phyloP scores from a whole-genome alignment of 2,797 vertebrate species.

The Spea hammondii region DNA sequence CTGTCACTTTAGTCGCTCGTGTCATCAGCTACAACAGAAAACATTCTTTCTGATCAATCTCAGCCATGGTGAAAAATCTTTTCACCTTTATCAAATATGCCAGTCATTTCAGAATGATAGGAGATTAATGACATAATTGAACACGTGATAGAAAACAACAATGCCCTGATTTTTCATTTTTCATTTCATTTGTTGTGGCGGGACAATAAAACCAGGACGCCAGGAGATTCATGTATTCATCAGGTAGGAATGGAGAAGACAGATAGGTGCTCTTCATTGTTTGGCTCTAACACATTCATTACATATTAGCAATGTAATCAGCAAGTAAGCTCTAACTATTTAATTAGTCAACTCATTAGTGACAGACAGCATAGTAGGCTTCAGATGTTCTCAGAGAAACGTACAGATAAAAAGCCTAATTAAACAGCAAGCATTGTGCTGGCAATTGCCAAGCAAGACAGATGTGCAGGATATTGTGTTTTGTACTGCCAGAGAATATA shows the following conservation, averaged over 20 bases:
- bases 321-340: constrained; percentile 86
- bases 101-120: constrained; percentile 58
- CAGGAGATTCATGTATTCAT: constrained; percentile 53
- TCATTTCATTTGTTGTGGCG: constrained; percentile 51
- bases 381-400: constrained; percentile 78
- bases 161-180: constrained; percentile 43
- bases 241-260: constrained; percentile 57
- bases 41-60: constrained; percentile 71
- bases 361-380: constrained; percentile 80
- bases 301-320: constrained; percentile 73
- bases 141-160: constrained; percentile 68
- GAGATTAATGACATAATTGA: constrained; percentile 64
- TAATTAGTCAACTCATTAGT: constrained; percentile 94
- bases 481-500: constrained; percentile 46
- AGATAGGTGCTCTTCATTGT: too few relatives aligned
- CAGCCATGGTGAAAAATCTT: constrained; percentile 62
- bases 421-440: constrained; percentile 73
- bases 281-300: constrained; percentile 75
- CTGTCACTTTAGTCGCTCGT: constrained; percentile 58
- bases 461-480: constrained; percentile 69
- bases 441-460: constrained; percentile 74
- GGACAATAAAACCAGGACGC: constrained; percentile 49
- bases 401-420: constrained; percentile 83
- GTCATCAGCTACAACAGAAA: constrained; percentile 65
- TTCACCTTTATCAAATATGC: constrained; percentile 65